phyloP scores from a whole-genome alignment of 2,797 vertebrate genomes.

The Karalla daura region DNA sequence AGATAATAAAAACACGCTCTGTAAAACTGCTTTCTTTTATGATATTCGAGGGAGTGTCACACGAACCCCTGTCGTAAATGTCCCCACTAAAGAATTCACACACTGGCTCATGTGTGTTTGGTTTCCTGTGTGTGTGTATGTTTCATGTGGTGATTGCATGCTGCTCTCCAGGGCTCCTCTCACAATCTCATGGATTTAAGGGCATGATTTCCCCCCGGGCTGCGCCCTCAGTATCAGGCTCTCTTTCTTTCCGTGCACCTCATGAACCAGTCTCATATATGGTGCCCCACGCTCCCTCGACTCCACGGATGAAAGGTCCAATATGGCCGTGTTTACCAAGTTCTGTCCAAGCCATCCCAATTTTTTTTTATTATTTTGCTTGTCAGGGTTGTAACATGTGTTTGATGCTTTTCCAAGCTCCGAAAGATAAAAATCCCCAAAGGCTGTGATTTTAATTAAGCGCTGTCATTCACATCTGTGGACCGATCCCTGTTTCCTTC shows the following conservation, averaged over 20 bases:
- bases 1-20: neutral
- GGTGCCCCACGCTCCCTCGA: neutral
- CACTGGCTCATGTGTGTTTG: neutral
- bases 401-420: neutral
- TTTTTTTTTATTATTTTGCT: neutral
- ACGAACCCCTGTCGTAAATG: neutral
- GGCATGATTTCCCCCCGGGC: slow-evolving; percentile 10
- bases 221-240: neutral
- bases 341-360: too few species aligned
- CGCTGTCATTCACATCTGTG: too few species aligned
- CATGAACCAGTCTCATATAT: neutral
- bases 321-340: too few species aligned
- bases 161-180: neutral
- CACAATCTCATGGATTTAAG: neutral
- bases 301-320: neutral
- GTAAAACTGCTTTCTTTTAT: neutral
- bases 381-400: neutral
- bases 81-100: neutral
- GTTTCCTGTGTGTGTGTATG: neutral
- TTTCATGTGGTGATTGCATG: neutral
- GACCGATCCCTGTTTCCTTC: neutral
- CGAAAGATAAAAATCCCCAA: slow-evolving; percentile 43
- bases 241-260: neutral
- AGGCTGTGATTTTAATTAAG: slow-evolving; percentile 31
- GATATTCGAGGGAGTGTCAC: neutral